Evolutionary conservation across 1,140 invertebrate genomes (phyloP).

Genomic region (Trinorchestia longiramus): DNA sequence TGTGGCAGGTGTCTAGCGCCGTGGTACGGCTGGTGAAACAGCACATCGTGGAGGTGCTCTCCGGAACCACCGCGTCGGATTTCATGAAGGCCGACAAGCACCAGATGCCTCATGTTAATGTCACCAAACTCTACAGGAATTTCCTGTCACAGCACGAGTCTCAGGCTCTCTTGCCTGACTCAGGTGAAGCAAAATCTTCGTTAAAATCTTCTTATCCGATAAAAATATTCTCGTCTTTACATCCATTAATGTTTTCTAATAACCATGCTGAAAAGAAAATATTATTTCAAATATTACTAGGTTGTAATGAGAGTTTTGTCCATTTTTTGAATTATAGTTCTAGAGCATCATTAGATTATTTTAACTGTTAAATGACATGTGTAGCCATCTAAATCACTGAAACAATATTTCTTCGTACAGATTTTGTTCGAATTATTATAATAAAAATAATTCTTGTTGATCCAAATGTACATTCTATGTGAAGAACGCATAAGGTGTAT

Average conservation of each 20-base stretch:
- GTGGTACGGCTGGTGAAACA: slow-evolving; percentile 75
- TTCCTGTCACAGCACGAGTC: slow-evolving; percentile 74
- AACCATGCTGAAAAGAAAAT: too few relatives aligned
- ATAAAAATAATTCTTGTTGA: too few relatives aligned
- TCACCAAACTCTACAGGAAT: slow-evolving; percentile 75
- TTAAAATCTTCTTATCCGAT: background rate
- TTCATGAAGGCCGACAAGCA: slow-evolving; percentile 68
- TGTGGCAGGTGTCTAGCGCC: slow-evolving; percentile 69
- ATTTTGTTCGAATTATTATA: too few relatives aligned
- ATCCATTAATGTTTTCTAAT: background rate
- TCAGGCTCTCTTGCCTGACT: slow-evolving; percentile 68
- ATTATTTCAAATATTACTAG: background rate
- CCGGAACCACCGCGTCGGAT: slow-evolving; percentile 63
- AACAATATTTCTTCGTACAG: too few relatives aligned
- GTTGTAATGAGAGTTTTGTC: too few relatives aligned
- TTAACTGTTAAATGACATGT: too few relatives aligned
- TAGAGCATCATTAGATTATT: too few relatives aligned
- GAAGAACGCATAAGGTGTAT: too few relatives aligned
- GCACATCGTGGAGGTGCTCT: slow-evolving; percentile 73
- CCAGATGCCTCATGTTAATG: slow-evolving; percentile 74
- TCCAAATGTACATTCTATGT: too few relatives aligned
- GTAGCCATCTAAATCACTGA: too few relatives aligned
- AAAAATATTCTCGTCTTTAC: background rate
- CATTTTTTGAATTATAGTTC: too few relatives aligned
- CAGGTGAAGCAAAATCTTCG: slow-evolving; percentile 51